Evolutionary conservation across 2,797 vertebrate genomes (phyloP), one percentile per base, ranked within the genome.

Genomic region (Parauchenoglanis ngamensis): DNA sequence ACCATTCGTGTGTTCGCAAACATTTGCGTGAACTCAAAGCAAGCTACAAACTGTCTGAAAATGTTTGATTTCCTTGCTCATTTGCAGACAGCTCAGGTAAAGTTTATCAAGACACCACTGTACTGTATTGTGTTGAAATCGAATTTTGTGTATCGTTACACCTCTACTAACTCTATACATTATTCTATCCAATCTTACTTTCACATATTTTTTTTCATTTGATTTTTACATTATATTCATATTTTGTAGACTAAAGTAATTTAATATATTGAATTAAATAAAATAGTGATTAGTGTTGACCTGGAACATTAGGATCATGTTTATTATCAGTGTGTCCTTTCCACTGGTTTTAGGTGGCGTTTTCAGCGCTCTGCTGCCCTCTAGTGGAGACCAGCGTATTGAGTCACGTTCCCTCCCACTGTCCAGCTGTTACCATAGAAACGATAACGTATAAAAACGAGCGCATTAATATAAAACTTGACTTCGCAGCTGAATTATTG

Each of bases 331-430:
- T 31, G 31, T 31, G 31, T 31, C 31, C 31, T 31, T 31, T 31
- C 31, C 61, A 63, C n/a, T 40, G 17, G 15, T 19, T 70, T 70
- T 5, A 46, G 1, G 19, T 15, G 28, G 7, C 10, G 15, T 6
- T 65, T 21, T 35, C 19, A 25, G 59, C 23, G 7, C 57, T 54
- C 17, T 86, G 68, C 54, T 73, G 84, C 85, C 88, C 76, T 44
- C 88, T 89, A 85, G 86, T 85, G 86, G 59, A 56, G 49, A 54
- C 25, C 12, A 4, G 57, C 4, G 21, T 59, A 49, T 17, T 52
- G 7, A 2, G 5, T 17, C n/a, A 31, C 31, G 2, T 7, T 35
- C 23, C 77, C 31, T 23, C 77, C 4, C 3, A 13, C n/a, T 8
- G 49, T 28, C 46, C 75, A 11, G 10, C 52, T 5, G 76, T 56